Percentiles rank a stretch among this genome's conserved stretches.
These are phyloP conservation scores for Drosophila birchii DNA, from an alignment of 2,888 invertebrate genomes.

Conservation along the genomic window DNA sequence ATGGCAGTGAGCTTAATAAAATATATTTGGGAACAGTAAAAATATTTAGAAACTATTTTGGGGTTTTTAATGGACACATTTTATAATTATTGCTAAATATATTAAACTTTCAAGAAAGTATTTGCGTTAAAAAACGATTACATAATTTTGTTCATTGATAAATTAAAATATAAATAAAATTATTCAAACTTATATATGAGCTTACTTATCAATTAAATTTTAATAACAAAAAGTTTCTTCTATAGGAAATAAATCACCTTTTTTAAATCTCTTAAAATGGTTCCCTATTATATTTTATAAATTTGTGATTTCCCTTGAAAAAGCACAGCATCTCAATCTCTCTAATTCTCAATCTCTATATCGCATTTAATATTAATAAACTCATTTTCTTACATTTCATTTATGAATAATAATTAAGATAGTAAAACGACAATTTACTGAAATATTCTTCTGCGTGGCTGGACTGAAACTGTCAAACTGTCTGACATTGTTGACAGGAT, in stretches of 20 bases:
- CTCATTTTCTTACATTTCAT: background rate
- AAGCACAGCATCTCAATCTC: background rate
- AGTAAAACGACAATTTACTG: background rate
- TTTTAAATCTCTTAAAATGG: too few relatives aligned
- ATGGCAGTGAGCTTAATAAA: background rate
- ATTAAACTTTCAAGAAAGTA: background rate
- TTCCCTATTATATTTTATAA: background rate
- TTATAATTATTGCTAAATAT: too few relatives aligned
- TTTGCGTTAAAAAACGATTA: background rate
- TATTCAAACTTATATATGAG: background rate
- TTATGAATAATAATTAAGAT: background rate
- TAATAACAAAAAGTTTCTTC: too few relatives aligned
- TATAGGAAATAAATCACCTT: too few relatives aligned
- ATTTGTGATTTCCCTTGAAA: too few relatives aligned
- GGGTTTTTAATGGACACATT: too few relatives aligned
- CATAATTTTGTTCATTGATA: background rate
- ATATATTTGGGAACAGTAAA: background rate
- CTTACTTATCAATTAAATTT: background rate
- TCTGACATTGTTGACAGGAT: constrained; percentile 35
- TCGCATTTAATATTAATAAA: background rate
- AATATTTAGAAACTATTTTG: background rate
- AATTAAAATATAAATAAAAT: background rate
- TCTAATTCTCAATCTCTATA: background rate
- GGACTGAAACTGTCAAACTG: background rate
- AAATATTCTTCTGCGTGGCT: background rate